Percentiles rank a stretch among this genome's conserved stretches.
phyloP scores from a whole-genome alignment of 2,113 vertebrate species.

The Fregata magnificens region DNA sequence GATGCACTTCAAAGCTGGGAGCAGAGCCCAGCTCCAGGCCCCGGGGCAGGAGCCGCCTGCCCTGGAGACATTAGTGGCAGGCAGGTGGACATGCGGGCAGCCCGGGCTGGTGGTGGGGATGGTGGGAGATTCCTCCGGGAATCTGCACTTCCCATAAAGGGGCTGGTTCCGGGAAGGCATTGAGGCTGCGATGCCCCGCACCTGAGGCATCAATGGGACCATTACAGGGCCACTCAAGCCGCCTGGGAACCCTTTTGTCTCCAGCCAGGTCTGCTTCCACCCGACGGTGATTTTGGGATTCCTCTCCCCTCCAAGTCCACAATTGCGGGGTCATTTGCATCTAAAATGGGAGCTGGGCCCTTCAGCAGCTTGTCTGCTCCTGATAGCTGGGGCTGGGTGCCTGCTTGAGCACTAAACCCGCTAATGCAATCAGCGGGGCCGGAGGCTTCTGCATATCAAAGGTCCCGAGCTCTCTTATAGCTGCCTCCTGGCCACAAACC shows the following conservation, averaged over 20 bases:
- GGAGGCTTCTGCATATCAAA: constrained; percentile 49
- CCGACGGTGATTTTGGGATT: not conserved
- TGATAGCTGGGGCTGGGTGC: constrained; percentile 11
- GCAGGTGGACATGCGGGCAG: not conserved
- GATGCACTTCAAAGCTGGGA: constrained; percentile 51
- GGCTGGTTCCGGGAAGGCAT: constrained; percentile 19
- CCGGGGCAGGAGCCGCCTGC: not conserved
- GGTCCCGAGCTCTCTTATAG: not conserved
- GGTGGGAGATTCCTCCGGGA: not conserved
- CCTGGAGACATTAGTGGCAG: constrained; percentile 9
- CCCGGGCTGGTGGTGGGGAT: not conserved
- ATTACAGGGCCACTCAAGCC: not conserved
- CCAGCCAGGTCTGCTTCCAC: constrained; percentile 11
- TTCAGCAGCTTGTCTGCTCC: constrained; percentile 28
- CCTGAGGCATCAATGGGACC: constrained; percentile 4
- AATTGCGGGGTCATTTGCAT: constrained; percentile 55
- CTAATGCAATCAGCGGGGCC: constrained; percentile 44
- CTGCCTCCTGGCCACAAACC: not conserved
- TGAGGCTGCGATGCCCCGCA: not conserved
- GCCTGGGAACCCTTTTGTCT: constrained; percentile 12
- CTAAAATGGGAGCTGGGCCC: constrained; percentile 13
- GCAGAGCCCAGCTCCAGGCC: not conserved
- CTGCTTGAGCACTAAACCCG: constrained; percentile 13
- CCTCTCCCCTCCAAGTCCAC: constrained; percentile 26
- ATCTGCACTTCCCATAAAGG: not conserved